phyloP scores from a whole-genome alignment of 2,797 vertebrate species.

The Hydrocynus forskahlii region DNA sequence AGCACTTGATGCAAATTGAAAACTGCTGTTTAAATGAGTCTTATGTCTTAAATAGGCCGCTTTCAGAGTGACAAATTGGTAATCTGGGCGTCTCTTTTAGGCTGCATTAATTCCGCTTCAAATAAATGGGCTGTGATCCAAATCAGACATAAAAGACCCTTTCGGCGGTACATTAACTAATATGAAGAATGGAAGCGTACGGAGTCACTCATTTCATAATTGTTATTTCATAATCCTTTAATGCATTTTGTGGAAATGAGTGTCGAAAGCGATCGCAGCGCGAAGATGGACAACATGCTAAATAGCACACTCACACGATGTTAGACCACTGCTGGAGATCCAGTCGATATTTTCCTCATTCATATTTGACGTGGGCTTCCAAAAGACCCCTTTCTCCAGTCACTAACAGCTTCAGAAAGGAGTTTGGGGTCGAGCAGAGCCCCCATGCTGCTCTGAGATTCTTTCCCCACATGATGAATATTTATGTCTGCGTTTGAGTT shows the following conservation, averaged over 20 bases:
- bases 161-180: conserved; percentile 46
- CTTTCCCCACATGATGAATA: conserved; percentile 24
- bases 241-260: conserved; percentile 14
- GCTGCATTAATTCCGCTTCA: conserved; percentile 39
- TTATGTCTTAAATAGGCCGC: conserved; percentile 28
- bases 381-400: neutral
- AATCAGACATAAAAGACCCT: conserved; percentile 25
- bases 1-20: conserved; percentile 3
- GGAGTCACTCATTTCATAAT: conserved; percentile 2
- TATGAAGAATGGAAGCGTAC: conserved; percentile 26
- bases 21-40: conserved; percentile 30
- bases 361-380: neutral
- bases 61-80: conserved; percentile 27
- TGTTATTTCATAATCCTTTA: conserved; percentile 33
- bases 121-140: conserved; percentile 44
- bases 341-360: neutral
- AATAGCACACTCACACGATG: neutral
- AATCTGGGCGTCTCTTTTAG: conserved; percentile 42
- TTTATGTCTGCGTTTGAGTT: conserved; percentile 29
- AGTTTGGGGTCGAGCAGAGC: neutral
- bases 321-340: neutral
- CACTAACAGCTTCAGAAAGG: conserved; percentile 12
- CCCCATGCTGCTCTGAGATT: neutral
- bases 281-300: neutral
- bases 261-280: conserved; percentile 21